Base-by-base conservation (phyloP, 2,888 invertebrate species). In the Xylocampa areola region DNA sequence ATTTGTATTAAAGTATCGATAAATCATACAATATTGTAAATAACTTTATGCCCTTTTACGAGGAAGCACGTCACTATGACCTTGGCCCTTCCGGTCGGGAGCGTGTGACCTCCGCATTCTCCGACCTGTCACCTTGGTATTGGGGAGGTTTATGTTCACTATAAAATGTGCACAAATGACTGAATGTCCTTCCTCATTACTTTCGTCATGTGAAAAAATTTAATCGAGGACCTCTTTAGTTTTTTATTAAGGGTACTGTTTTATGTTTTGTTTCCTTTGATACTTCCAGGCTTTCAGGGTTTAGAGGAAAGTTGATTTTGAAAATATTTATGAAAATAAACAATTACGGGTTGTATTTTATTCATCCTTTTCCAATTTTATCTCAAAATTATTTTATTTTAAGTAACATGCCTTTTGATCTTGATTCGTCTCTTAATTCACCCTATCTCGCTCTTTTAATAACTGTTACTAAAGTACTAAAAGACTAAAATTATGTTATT, bases 21-120 rank as follows among this genome's bases (percentile, higher is more conserved):
- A 69, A 47, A 62, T 66, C 51, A 48, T 41, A 44, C 4, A 43
- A 29, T 41, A 59, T 39, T 25, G 50, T 33, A 54, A 32, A 67
- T 47, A 50, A 27, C 23, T 52, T 25, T 39, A 37, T 51, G 32
- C 47, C 39, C 40, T 44, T 53, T 52, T 57, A 40, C 21, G 40
- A 32, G 33, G 44, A 50, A 50, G 40, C 44, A 39, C 32, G 13
- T 32, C 36, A 59, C 33, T 30, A 14, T 62, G 58, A 59, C 76
- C 73, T 79, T 75, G 53, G 49, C 17, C 43, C 52, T 68, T 76
- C 73, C 71, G 69, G 27, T 11, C 60, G 66, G 67, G 60, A 73
- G 51, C 39, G 65, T 63, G 54, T n/a, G n/a, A n/a, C n/a, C 37
- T 44, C 41, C 25, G 45, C 23, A n/a, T n/a, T n/a, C n/a, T n/a